Conservation (phyloP, 2,113 vertebrate genomes). For the Neogobius melanostomus region DNA sequence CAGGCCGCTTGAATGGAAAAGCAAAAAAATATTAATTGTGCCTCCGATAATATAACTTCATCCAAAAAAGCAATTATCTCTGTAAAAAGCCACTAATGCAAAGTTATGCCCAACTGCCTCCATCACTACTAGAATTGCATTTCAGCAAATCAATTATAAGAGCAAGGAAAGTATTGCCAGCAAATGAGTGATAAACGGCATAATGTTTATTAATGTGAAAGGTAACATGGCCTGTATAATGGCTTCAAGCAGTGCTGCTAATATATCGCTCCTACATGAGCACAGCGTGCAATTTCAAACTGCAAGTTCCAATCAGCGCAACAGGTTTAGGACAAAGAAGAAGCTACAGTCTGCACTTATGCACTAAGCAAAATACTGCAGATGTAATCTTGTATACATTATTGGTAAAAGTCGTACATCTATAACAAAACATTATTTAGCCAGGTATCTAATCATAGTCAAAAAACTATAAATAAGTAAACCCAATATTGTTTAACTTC, state of each 20-base stretch:
- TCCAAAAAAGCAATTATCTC: constrained; percentile 49
- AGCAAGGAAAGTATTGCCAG: constrained; percentile 21
- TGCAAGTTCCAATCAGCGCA: not conserved
- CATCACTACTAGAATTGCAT: constrained; percentile 25
- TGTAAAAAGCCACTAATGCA: constrained; percentile 31
- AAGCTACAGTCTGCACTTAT: not conserved
- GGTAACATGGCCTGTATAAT: constrained; percentile 16
- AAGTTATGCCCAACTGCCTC: constrained; percentile 29
- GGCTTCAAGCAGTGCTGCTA: not conserved
- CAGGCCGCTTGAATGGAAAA: not conserved
- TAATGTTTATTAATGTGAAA: constrained; percentile 32
- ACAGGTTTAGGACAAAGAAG: not conserved
- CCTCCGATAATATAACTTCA: constrained; percentile 27
- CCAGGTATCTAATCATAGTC: too few species aligned
- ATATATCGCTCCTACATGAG: not conserved
- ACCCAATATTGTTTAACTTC: too few species aligned
- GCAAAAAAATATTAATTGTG: constrained; percentile 6
- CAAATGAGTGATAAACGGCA: constrained; percentile 41
- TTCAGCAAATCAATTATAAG: constrained; percentile 35
- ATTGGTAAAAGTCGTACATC: too few species aligned
- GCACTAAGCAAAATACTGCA: too few species aligned
- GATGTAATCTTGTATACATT: too few species aligned
- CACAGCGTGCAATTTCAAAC: not conserved
- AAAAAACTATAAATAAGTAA: too few species aligned
- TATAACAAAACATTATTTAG: too few species aligned